Evolutionary conservation across 2,888 invertebrate genomes (phyloP).

Genomic region (Caenorhabditis zanzibari): DNA sequence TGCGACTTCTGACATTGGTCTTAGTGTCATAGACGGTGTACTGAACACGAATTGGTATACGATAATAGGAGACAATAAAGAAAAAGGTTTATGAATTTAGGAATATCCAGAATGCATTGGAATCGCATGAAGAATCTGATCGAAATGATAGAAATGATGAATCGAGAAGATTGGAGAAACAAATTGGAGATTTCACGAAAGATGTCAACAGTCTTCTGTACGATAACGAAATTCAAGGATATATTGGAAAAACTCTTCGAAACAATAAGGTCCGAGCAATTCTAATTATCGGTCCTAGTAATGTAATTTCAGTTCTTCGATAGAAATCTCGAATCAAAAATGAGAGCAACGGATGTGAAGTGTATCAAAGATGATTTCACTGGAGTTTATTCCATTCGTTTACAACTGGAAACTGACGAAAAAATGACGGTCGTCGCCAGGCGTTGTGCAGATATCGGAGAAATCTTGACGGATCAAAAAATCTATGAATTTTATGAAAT

Average conservation of each 20-base stretch:
- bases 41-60: not conserved
- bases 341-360: constrained; percentile 12
- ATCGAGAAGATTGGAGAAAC: not conserved
- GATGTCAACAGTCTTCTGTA: not conserved
- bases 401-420: not conserved
- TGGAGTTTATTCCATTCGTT: not conserved
- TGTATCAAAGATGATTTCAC: constrained; percentile 31
- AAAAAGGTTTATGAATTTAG: no score
- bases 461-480: not conserved
- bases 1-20: not conserved
- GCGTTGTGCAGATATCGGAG: constrained; percentile 28
- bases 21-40: not conserved
- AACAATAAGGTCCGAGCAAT: not conserved
- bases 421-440: not conserved
- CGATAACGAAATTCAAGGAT: constrained; percentile 5
- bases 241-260: not conserved
- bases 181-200: not conserved
- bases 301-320: not conserved
- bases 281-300: not conserved
- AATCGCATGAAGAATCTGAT: not conserved
- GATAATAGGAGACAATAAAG: not conserved
- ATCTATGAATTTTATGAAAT: constrained; percentile 9
- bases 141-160: not conserved
- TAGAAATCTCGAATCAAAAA: not conserved
- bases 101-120: not conserved